These are phyloP conservation scores for Hesperia comma DNA, from an alignment of 2,888 invertebrate genomes.

Conservation along the genomic window DNA sequence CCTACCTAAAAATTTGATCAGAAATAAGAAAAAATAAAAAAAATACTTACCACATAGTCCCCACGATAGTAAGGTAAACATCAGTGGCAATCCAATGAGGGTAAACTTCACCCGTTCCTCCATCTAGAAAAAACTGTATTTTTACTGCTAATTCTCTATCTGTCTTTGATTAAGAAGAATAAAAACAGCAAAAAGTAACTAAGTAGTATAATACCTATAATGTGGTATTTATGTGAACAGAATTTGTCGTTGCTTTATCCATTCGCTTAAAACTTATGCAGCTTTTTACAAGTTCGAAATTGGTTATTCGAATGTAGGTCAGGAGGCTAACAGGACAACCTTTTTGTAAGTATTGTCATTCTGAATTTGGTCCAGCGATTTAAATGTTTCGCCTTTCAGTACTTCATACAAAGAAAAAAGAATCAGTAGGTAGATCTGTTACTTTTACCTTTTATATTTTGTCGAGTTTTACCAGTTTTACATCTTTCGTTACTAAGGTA, in stretches of 20 bases:
- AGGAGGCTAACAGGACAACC: not conserved
- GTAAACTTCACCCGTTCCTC: not conserved
- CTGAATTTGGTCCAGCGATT: not conserved
- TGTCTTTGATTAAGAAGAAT: too few relatives aligned
- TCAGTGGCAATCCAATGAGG: not conserved
- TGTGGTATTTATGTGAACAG: too few relatives aligned
- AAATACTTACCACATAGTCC: constrained; percentile 12
- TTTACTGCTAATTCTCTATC: not conserved
- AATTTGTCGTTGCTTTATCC: too few relatives aligned
- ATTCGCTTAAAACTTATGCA: not conserved
- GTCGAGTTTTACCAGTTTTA: too few relatives aligned
- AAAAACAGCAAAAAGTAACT: too few relatives aligned
- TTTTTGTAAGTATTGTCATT: not conserved
- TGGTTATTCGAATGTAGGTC: not conserved
- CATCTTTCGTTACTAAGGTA: too few relatives aligned
- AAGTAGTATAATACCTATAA: too few relatives aligned
- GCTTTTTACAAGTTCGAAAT: not conserved
- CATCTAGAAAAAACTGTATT: constrained; percentile 12
- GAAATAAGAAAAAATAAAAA: not conserved
- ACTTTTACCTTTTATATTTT: too few relatives aligned
- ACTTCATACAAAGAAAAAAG: too few relatives aligned
- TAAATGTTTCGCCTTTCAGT: too few relatives aligned
- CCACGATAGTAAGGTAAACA: not conserved
- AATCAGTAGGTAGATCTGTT: too few relatives aligned
- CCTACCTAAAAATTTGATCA: too few relatives aligned